These are phyloP conservation scores for Hemibagrus guttatus DNA, from an alignment of 2,797 vertebrate genomes.

Conservation along the genomic window DNA sequence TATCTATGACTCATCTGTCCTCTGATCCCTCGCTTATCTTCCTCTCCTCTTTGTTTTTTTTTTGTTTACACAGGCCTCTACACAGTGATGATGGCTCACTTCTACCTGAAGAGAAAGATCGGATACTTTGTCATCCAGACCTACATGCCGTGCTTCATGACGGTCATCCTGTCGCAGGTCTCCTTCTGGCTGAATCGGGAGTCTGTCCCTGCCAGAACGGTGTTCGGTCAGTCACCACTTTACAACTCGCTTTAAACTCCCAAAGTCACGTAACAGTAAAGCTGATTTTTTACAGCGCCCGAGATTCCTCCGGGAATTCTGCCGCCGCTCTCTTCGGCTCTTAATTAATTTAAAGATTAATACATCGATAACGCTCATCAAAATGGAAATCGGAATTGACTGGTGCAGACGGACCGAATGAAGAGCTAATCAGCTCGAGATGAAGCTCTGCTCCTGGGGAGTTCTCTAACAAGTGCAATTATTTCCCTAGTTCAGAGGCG, in stretches of 20 bases:
- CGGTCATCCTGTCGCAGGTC: conserved; percentile 95
- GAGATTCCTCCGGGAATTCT: not conserved
- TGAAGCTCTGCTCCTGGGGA: conserved; percentile 26
- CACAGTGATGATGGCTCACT: conserved; percentile 97
- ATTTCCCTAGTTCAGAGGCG: not conserved
- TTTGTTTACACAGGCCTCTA: conserved; percentile 84
- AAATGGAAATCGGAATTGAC: conserved; percentile 56
- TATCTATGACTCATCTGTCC: conserved; percentile 34
- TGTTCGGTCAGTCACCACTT: conserved; percentile 86
- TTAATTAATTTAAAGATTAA: conserved; percentile 50
- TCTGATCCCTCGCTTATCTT: conserved; percentile 31
- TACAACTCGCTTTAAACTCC: not conserved
- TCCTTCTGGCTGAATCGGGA: conserved; percentile 99
- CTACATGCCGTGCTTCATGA: conserved; percentile 99
- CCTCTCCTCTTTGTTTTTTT: conserved; percentile 18
- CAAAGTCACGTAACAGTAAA: not conserved
- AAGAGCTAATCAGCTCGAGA: conserved; percentile 49
- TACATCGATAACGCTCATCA: conserved; percentile 51
- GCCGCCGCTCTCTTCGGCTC: not conserved
- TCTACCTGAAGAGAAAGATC: conserved; percentile 97
- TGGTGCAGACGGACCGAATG: conserved; percentile 39
- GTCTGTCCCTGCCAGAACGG: conserved; percentile 95
- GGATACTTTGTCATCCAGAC: conserved; percentile 99
- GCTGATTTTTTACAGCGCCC: not conserved
- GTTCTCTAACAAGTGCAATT: not conserved